A percentile compares a stretch with the other conserved stretches of the same genome.
Conservation (phyloP, 1,140 invertebrate species). For the Stenopsyche tienmushanensis region DNA sequence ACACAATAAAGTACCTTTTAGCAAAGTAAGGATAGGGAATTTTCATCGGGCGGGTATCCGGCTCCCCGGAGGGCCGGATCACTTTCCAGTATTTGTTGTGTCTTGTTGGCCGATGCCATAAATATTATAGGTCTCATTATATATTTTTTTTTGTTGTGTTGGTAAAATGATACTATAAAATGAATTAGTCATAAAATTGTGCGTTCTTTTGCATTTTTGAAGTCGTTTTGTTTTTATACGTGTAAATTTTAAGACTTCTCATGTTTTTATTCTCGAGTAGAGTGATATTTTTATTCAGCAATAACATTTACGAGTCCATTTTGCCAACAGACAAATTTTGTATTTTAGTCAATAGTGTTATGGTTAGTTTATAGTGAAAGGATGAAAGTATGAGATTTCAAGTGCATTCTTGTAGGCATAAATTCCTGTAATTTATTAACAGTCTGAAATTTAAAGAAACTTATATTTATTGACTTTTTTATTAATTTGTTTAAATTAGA, state of each 20-base stretch:
- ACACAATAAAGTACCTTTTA: conserved; percentile 35
- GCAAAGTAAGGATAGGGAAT: conserved; percentile 29
- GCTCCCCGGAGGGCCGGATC: neutral
- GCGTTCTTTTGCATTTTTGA: conserved; percentile 20
- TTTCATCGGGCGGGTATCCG: conserved; percentile 3
- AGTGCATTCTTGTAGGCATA: conserved; percentile 57
- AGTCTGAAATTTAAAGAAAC: conserved; percentile 50
- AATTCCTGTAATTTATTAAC: conserved; percentile 54
- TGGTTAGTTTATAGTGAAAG: conserved; percentile 36
- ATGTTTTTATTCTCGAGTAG: conserved; percentile 31
- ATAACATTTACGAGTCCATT: conserved; percentile 56
- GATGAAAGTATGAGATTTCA: conserved; percentile 52
- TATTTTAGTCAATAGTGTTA: conserved; percentile 43
- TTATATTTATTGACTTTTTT: conserved; percentile 45
- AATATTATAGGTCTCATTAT: conserved; percentile 22
- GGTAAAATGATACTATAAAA: conserved; percentile 29
- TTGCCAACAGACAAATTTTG: conserved; percentile 51
- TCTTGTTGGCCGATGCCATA: conserved; percentile 26
- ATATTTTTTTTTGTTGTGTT: conserved; percentile 34
- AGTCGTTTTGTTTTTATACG: conserved; percentile 28
- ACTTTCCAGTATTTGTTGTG: conserved; percentile 24
- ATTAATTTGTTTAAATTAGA: conserved; percentile 36
- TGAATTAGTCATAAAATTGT: conserved; percentile 1
- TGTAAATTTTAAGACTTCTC: conserved; percentile 26
- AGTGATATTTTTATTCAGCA: conserved; percentile 59